These are phyloP conservation scores for Dolomedes plantarius DNA, from an alignment of 2,888 invertebrate species.

Conservation along the genomic window DNA sequence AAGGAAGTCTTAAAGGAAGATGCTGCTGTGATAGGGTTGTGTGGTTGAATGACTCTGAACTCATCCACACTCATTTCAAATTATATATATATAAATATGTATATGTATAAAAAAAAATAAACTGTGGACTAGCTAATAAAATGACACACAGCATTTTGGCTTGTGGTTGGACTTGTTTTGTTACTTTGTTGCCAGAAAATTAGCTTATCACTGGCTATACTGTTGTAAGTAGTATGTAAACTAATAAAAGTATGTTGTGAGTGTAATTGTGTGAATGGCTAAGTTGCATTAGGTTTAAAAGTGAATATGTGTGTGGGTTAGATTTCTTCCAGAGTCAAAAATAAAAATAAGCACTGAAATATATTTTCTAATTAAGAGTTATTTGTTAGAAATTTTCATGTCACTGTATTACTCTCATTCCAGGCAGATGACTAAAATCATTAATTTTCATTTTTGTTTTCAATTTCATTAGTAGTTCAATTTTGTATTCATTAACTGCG, in stretches of 20 bases:
- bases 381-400: too few species aligned
- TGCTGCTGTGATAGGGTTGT: slow-evolving; percentile 69
- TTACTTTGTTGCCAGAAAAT: slow-evolving; percentile 46
- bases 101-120: slow-evolving; percentile 47
- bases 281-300: neutral
- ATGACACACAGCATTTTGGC: slow-evolving; percentile 42
- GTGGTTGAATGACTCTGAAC: slow-evolving; percentile 59
- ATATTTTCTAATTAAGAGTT: too few species aligned
- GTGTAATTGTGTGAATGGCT: slow-evolving; percentile 40
- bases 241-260: slow-evolving; percentile 18
- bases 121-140: slow-evolving; percentile 43
- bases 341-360: too few species aligned
- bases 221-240: slow-evolving; percentile 66
- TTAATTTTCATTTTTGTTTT: too few species aligned
- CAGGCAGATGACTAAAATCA: too few species aligned
- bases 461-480: too few species aligned
- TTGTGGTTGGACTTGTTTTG: slow-evolving; percentile 67
- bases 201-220: slow-evolving; percentile 29
- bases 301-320: neutral
- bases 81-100: slow-evolving; percentile 56
- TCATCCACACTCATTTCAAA: slow-evolving; percentile 61
- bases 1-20: slow-evolving; percentile 62
- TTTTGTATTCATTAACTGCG: too few species aligned
- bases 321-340: neutral
- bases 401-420: too few species aligned